Evolutionary conservation across 2,888 invertebrate species (phyloP).

Genomic region (Platynereis dumerilii): DNA sequence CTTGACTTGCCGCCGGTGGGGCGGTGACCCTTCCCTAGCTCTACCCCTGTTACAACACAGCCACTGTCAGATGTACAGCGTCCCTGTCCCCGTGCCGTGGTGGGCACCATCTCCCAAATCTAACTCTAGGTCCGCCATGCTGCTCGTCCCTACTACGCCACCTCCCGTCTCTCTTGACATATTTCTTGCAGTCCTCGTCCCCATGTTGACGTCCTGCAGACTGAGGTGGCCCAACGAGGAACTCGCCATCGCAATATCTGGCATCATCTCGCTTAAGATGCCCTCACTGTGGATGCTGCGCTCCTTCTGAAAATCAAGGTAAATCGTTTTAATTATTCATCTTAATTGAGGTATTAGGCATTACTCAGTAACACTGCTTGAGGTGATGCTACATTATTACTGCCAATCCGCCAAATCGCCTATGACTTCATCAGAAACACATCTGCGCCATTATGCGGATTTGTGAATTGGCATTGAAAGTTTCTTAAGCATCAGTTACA

Average conservation of each 20-base stretch:
- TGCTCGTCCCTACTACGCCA: constrained; percentile 8
- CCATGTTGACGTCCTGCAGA: constrained; percentile 54
- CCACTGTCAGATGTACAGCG: constrained; percentile 42
- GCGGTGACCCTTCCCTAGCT: too few relatives aligned
- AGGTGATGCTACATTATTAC: too few relatives aligned
- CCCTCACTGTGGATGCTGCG: constrained; percentile 59
- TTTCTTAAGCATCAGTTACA: too few relatives aligned
- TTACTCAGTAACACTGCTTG: too few relatives aligned
- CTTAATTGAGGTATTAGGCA: too few relatives aligned
- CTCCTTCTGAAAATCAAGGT: constrained; percentile 29
- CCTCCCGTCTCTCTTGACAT: constrained; percentile 3
- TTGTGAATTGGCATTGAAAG: too few relatives aligned
- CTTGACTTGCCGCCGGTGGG: too few relatives aligned
- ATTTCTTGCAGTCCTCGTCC: neutral
- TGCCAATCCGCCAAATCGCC: too few relatives aligned
- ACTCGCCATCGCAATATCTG: constrained; percentile 83
- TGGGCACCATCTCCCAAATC: constrained; percentile 77
- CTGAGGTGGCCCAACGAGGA: constrained; percentile 76
- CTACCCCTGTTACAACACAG: constrained; percentile 19
- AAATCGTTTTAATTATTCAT: too few relatives aligned
- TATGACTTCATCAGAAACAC: too few relatives aligned
- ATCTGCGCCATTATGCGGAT: constrained; percentile 26
- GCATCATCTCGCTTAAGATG: constrained; percentile 82
- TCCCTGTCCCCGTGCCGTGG: constrained; percentile 37
- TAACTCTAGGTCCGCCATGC: constrained; percentile 72